Evolutionary conservation across 2,888 invertebrate species (phyloP), one percentile per base, ranked within the genome.

Genomic region (Drosophila macrothrix): DNA sequence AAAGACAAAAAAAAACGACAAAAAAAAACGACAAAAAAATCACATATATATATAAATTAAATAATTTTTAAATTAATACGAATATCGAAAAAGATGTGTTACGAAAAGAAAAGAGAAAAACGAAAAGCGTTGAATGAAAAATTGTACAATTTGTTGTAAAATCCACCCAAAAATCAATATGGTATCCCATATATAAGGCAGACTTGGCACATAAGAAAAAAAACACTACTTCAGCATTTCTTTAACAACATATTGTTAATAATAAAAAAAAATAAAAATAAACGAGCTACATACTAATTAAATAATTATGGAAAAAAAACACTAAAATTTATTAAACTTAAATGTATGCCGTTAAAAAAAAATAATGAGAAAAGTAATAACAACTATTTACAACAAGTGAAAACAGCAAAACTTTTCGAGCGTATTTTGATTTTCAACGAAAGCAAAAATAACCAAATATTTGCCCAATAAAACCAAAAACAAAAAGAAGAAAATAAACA

Each of bases 81-180:
- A 53, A 76, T 69, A 74, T 59, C 55, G 58, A 55, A 60, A 43
- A 59, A 68, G n/a, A 67, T 69, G 67, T 62, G 75, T 76, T 73
- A 70, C 76, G 33, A 37, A 29, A 67, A 58, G 52, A 52, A 60
- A 55, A 63, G 46, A 61, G 61, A 39, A 58, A 65, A 52, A n/a
- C 25, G 55, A 53, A 62, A 52, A 52, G 31, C 28, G 66, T 78
- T 78, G 62, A 71, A 72, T 68, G 64, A 75, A 79, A 79, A 69
- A 66, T 61, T 78, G 73, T 78, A 76, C 75, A 78, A 82, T 76
- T 79, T 83, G 83, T 88, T 85, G 80, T 82, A 80, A 82, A 82
- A 81, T 83, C 90, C 75, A 80, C 73, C 73, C 78, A 75, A 67
- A 77, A 80, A 68, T 49, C 12, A 53, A 54, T 55, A 77, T 55